Percentiles rank a stretch among this genome's conserved stretches.
These are phyloP conservation scores for Diabrotica virgifera DNA, from an alignment of 1,140 invertebrate genomes.

Conservation along the genomic window DNA sequence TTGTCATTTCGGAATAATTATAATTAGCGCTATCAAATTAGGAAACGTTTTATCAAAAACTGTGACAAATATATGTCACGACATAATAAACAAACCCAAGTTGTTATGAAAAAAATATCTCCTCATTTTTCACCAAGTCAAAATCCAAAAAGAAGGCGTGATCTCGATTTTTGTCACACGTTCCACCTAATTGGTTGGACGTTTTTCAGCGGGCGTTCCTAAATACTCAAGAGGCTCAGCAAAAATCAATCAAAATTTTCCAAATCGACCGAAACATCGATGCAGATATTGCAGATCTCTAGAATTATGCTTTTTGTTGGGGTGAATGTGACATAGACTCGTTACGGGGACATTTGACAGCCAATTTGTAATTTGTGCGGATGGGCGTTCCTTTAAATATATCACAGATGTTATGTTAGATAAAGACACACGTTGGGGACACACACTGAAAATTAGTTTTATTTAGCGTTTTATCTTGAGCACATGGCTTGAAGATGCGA, in stretches of 20 bases:
- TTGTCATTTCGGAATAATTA: too few relatives aligned
- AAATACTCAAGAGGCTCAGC: not conserved
- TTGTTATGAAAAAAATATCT: too few relatives aligned
- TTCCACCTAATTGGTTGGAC: not conserved
- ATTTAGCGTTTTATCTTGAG: conserved; percentile 4
- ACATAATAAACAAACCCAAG: too few relatives aligned
- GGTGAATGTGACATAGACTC: conserved; percentile 5
- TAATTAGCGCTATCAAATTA: too few relatives aligned
- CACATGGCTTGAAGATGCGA: not conserved
- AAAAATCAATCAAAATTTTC: conserved; percentile 1
- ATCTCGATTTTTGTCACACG: not conserved
- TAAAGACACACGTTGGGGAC: not conserved
- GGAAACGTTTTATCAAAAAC: too few relatives aligned
- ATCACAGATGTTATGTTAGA: conserved; percentile 16
- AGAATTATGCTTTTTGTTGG: not conserved
- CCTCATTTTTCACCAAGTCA: not conserved
- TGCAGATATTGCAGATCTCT: not conserved
- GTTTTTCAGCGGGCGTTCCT: not conserved
- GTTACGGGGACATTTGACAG: conserved; percentile 7
- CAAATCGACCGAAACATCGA: not conserved
- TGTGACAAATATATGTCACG: too few relatives aligned
- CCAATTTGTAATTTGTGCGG: conserved; percentile 9
- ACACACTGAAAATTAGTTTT: conserved; percentile 11
- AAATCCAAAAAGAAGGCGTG: not conserved
- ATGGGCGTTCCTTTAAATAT: conserved; percentile 13